Percentiles rank a stretch among this genome's conserved stretches.
Conservation (phyloP, 2,888 invertebrate genomes). For the Epinotia brunnichana region DNA sequence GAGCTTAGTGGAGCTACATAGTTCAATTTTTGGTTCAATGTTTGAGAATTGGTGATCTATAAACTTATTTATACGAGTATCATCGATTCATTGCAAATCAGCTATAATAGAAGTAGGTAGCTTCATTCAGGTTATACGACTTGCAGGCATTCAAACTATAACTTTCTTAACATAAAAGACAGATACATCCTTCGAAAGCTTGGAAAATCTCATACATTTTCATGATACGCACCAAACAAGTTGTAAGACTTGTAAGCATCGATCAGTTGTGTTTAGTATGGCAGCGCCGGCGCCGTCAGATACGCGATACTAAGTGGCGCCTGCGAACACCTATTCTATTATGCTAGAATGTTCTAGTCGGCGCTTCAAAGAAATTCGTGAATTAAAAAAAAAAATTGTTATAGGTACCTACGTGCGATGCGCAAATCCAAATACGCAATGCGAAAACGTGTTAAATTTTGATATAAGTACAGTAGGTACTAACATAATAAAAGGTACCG, state of each 20-base stretch:
- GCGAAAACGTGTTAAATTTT: too few relatives aligned
- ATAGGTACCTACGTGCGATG: neutral
- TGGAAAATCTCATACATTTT: conserved; percentile 31
- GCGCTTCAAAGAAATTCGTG: neutral
- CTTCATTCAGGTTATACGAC: neutral
- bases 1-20: too few relatives aligned
- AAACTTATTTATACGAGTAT: too few relatives aligned
- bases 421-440: neutral
- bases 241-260: conserved; percentile 24
- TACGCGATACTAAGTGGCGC: conserved; percentile 30
- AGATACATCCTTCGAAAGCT: conserved; percentile 13
- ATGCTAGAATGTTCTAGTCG: conserved; percentile 8
- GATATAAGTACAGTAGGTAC: too few relatives aligned
- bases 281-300: conserved; percentile 47
- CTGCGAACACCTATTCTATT: conserved; percentile 26
- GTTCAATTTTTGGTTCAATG: too few relatives aligned
- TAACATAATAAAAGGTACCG: too few relatives aligned
- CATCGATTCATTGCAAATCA: too few relatives aligned
- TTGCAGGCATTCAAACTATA: neutral
- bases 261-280: conserved; percentile 33
- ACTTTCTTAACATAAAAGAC: conserved; percentile 3
- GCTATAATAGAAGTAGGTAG: neutral
- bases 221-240: conserved; percentile 25
- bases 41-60: too few relatives aligned
- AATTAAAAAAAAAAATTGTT: neutral